Conservation (phyloP, 2,797 vertebrate genomes). For the Coranthus polyacanthus region DNA sequence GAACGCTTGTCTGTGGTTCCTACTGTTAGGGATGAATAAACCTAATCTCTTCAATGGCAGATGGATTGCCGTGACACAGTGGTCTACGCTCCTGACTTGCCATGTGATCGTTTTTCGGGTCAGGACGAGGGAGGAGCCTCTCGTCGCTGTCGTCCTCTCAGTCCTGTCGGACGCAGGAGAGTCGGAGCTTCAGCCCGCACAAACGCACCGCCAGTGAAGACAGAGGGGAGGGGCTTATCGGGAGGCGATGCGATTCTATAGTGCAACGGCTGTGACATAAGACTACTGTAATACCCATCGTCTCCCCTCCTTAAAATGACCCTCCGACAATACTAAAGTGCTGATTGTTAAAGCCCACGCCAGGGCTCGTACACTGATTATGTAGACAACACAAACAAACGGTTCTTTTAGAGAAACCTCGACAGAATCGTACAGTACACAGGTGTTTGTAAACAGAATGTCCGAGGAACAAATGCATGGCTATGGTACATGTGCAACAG, state of each 20-base stretch:
- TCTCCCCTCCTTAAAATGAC: constrained; percentile 50
- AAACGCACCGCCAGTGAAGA: constrained; percentile 57
- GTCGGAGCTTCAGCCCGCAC: constrained; percentile 28
- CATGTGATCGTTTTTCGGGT: background rate
- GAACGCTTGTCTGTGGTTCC: constrained; percentile 30
- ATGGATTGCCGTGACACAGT: constrained; percentile 18
- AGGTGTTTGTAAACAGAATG: constrained; percentile 73
- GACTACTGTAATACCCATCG: constrained; percentile 51
- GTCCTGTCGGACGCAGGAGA: constrained; percentile 16
- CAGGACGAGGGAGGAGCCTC: constrained; percentile 20
- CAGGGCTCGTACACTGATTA: constrained; percentile 65
- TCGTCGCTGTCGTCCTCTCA: too few species aligned
- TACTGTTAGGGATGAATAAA: constrained; percentile 22
- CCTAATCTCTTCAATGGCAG: constrained; percentile 49
- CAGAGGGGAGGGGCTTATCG: constrained; percentile 42
- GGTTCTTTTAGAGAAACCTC: constrained; percentile 55
- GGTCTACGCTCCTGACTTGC: constrained; percentile 32
- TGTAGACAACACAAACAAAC: constrained; percentile 72
- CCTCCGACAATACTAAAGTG: constrained; percentile 82
- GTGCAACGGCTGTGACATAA: constrained; percentile 73
- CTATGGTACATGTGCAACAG: constrained; percentile 81
- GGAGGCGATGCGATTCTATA: constrained; percentile 63
- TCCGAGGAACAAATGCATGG: constrained; percentile 71
- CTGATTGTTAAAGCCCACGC: constrained; percentile 77
- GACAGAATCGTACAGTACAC: constrained; percentile 71